Percentiles rank a stretch among this genome's conserved stretches.
These are phyloP conservation scores for Electrona antarctica DNA, from an alignment of 2,113 vertebrate genomes.

Conservation along the genomic window DNA sequence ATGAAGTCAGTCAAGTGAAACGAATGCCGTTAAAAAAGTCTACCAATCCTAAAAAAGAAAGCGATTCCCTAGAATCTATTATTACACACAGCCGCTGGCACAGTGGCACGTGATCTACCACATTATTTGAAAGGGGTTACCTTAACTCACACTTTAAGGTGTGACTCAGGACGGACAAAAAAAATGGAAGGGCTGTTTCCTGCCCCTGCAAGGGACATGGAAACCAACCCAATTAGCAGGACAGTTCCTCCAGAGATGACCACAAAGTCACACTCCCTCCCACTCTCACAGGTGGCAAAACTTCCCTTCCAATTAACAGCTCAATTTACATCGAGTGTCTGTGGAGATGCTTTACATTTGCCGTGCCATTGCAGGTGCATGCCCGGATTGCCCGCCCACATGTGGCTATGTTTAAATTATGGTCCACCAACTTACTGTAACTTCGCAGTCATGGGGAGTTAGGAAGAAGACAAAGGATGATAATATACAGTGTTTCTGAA, in stretches of 20 bases:
- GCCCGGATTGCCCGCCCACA: no score
- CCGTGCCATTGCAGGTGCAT: slow-evolving; percentile 35
- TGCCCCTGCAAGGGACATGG: slow-evolving; percentile 11
- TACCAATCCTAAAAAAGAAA: no score
- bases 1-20: no score
- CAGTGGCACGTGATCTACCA: no score
- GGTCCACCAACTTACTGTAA: no score
- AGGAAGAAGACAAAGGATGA: no score
- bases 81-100: no score
- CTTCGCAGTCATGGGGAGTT: no score
- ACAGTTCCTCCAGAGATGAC: slow-evolving; percentile 60
- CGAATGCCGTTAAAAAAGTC: no score
- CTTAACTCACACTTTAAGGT: slow-evolving; percentile 14
- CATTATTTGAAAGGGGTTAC: neutral
- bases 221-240: slow-evolving; percentile 60
- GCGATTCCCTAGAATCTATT: no score
- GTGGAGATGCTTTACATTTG: slow-evolving; percentile 41
- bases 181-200: slow-evolving; percentile 24
- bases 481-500: no score
- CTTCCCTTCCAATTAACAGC: slow-evolving; percentile 68
- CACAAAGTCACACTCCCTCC: slow-evolving; percentile 54
- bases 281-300: slow-evolving; percentile 59
- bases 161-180: slow-evolving; percentile 21
- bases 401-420: no score
- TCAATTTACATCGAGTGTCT: slow-evolving; percentile 67